Evolutionary conservation across 2,113 vertebrate genomes (phyloP).

Genomic region (Ploceus nigricollis): DNA sequence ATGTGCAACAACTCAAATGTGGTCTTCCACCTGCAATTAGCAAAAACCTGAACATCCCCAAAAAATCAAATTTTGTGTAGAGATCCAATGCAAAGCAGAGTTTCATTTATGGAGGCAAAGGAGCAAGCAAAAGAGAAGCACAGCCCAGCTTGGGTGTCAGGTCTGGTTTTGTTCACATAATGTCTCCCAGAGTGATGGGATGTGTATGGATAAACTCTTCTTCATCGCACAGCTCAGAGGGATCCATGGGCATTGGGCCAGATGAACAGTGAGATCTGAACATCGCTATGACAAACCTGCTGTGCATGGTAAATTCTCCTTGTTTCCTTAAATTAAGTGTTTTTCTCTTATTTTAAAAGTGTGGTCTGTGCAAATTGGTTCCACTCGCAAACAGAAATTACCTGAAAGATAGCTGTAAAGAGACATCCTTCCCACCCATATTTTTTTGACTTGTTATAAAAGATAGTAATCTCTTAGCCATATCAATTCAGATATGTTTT

Average conservation of each 20-base stretch:
- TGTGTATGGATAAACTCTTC: neutral
- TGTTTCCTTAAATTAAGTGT: neutral
- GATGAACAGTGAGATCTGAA: neutral
- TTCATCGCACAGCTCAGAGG: neutral
- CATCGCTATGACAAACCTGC: neutral
- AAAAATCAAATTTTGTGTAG: neutral
- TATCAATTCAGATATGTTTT: neutral
- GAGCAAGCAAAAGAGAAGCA: neutral
- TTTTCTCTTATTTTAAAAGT: neutral
- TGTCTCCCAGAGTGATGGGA: neutral
- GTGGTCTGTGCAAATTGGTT: neutral
- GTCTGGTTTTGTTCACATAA: neutral
- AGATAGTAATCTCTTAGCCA: neutral
- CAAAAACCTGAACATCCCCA: neutral
- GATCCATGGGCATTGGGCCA: neutral
- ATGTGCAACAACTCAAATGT: neutral
- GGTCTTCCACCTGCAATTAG: neutral
- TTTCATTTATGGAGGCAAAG: neutral
- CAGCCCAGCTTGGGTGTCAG: neutral
- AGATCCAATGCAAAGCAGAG: neutral
- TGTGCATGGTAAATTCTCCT: neutral
- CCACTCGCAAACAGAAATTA: neutral
- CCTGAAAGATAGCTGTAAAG: neutral
- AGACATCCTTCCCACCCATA: neutral
- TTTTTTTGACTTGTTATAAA: neutral